A percentile compares a stretch with the other conserved stretches of the same genome.
Evolutionary conservation across 2,888 invertebrate species (phyloP).

Genomic region (Hirtodrosophila histrioides): DNA sequence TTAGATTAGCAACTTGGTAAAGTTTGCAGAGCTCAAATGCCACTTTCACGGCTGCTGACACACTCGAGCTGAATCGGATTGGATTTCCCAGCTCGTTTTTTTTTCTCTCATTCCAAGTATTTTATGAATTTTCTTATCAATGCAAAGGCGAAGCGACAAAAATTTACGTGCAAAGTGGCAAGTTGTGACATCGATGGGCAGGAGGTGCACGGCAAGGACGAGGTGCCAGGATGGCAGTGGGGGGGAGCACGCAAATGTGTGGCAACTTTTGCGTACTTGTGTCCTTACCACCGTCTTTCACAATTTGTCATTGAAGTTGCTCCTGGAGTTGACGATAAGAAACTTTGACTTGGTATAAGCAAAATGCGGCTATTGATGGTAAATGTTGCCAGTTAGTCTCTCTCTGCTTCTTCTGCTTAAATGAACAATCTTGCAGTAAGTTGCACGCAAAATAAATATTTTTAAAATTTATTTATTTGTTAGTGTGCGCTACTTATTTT

Average conservation of each 20-base stretch:
- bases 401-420: constrained; percentile 25
- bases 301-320: constrained; percentile 78
- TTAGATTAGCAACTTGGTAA: constrained; percentile 78
- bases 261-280: constrained; percentile 10
- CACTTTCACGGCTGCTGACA: constrained; percentile 77
- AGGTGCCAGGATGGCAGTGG: constrained; percentile 13
- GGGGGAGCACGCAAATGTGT: constrained; percentile 37
- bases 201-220: constrained; percentile 3
- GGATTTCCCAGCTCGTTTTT: constrained; percentile 44
- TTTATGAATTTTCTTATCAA: constrained; percentile 81
- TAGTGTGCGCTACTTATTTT: too few species aligned
- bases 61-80: constrained; percentile 68
- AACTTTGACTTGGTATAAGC: constrained; percentile 68
- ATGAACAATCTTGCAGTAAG: constrained; percentile 19
- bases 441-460: constrained; percentile 9
- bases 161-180: constrained; percentile 78
- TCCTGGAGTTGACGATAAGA: constrained; percentile 70
- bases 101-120: constrained; percentile 50
- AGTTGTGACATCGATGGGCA: constrained; percentile 63
- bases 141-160: constrained; percentile 69
- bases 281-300: constrained; percentile 44
- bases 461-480: neutral
- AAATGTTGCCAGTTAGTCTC: constrained; percentile 51
- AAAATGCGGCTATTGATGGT: constrained; percentile 69
- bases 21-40: constrained; percentile 74